These are phyloP conservation scores for Saturnia japonica DNA, from an alignment of 2,888 invertebrate genomes.

Conservation along the genomic window DNA sequence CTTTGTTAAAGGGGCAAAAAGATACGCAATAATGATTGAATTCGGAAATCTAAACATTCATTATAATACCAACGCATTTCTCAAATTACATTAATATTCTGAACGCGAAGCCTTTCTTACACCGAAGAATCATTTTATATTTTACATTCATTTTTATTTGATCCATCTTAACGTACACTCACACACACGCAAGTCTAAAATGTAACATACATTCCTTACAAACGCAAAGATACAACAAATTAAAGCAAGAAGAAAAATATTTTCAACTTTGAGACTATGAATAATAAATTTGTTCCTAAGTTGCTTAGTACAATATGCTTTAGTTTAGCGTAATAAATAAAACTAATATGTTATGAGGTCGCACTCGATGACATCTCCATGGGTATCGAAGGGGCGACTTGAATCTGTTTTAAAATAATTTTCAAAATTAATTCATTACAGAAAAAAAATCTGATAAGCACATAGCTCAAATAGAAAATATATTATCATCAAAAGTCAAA, in stretches of 20 bases:
- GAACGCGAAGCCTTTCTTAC: neutral
- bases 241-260: slow-evolving; percentile 76
- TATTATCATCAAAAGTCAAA: too few relatives aligned
- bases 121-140: neutral
- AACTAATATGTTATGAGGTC: slow-evolving; percentile 72
- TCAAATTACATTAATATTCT: neutral
- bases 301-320: slow-evolving; percentile 58
- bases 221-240: slow-evolving; percentile 55
- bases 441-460: too few relatives aligned
- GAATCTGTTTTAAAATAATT: slow-evolving; percentile 42
- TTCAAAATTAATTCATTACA: neutral
- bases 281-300: slow-evolving; percentile 77
- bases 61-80: neutral
- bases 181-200: slow-evolving; percentile 35
- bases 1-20: neutral
- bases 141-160: slow-evolving; percentile 15
- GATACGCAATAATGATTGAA: neutral
- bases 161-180: neutral
- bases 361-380: slow-evolving; percentile 67
- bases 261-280: slow-evolving; percentile 68
- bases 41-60: slow-evolving; percentile 1
- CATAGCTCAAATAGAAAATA: too few relatives aligned
- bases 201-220: slow-evolving; percentile 23
- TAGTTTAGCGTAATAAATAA: slow-evolving; percentile 62
- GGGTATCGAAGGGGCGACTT: slow-evolving; percentile 55